Evolutionary conservation across 1,140 invertebrate species (phyloP).

Genomic region (Drosophila punjabiensis): DNA sequence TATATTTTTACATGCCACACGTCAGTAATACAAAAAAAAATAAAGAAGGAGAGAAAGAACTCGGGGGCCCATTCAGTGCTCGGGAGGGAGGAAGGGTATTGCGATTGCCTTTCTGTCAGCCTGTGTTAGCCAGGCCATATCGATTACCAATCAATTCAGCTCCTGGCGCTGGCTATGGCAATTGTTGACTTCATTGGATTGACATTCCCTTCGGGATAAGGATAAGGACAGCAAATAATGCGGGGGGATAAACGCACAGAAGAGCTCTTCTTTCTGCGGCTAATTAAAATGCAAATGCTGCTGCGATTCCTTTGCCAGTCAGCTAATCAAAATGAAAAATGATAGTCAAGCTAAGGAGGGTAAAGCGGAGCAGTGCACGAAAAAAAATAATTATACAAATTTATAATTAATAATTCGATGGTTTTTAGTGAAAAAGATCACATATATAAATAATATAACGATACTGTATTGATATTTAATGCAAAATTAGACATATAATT

Average conservation of each 20-base stretch:
- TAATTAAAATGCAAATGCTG: constrained; percentile 62
- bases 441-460: background rate
- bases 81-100: background rate
- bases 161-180: constrained; percentile 47
- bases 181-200: constrained; percentile 69
- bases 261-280: constrained; percentile 18
- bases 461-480: background rate
- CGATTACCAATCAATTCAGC: constrained; percentile 73
- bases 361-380: background rate
- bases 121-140: constrained; percentile 52
- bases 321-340: constrained; percentile 50
- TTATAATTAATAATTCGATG: background rate
- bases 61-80: background rate
- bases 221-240: constrained; percentile 33
- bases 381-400: background rate
- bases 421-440: background rate
- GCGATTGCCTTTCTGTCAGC: background rate
- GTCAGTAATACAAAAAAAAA: constrained; percentile 42
- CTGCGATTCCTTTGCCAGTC: constrained; percentile 29
- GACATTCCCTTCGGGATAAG: constrained; percentile 36
- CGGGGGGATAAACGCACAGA: background rate
- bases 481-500: background rate
- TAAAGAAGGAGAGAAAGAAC: background rate
- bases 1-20: constrained; percentile 71
- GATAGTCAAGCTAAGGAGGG: constrained; percentile 3